Evolutionary conservation across 2,888 invertebrate species (phyloP).

Genomic region (Gerosis bhagava): DNA sequence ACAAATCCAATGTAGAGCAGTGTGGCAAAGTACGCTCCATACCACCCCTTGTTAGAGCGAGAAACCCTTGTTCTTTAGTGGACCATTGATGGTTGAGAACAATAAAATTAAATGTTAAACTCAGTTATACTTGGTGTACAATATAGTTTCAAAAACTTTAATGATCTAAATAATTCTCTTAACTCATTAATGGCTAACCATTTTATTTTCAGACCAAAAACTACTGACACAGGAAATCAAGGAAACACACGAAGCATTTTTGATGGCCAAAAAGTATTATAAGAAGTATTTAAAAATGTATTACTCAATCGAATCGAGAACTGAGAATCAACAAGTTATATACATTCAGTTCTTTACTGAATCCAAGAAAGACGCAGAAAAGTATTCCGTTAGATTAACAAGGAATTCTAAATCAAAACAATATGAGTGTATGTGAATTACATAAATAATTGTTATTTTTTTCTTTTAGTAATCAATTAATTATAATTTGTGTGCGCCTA

Average conservation of each 20-base stretch:
- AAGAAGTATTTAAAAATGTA: slow-evolving; percentile 70
- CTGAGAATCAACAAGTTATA: slow-evolving; percentile 49
- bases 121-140: no score
- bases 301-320: slow-evolving; percentile 59
- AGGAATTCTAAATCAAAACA: slow-evolving; percentile 49
- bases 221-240: slow-evolving; percentile 66
- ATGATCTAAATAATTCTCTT: no score
- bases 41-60: no score
- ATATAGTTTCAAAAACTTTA: no score
- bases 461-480: slow-evolving; percentile 64
- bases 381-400: slow-evolving; percentile 55
- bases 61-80: no score
- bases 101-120: no score
- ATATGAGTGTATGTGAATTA: slow-evolving; percentile 58
- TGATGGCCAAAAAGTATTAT: slow-evolving; percentile 72
- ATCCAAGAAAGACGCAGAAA: slow-evolving; percentile 62
- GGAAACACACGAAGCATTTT: slow-evolving; percentile 72
- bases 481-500: no score
- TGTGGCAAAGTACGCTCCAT: no score
- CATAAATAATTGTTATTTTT: slow-evolving; percentile 11
- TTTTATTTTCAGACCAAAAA: slow-evolving; percentile 58
- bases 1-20: no score
- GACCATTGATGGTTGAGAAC: no score
- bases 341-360: slow-evolving; percentile 72
- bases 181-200: no score